These are phyloP conservation scores for Pitangus sulphuratus DNA, from an alignment of 2,797 vertebrate genomes.

Conservation along the genomic window DNA sequence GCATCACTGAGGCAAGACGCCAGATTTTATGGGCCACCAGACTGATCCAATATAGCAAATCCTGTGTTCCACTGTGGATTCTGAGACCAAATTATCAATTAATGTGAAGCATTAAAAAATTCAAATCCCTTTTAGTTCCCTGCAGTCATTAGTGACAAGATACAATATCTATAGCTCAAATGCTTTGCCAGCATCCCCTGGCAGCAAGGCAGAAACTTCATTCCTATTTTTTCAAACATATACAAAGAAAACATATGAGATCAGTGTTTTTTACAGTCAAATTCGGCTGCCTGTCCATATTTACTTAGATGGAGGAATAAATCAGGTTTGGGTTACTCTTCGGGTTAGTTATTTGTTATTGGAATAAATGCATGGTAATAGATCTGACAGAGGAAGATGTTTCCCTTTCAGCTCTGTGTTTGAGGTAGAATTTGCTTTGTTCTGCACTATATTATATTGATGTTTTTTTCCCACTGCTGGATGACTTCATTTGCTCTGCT, in stretches of 20 bases:
- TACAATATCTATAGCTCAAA: constrained; percentile 52
- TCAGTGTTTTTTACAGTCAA: constrained; percentile 51
- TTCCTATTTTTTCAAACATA: background rate
- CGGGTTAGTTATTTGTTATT: constrained; percentile 60
- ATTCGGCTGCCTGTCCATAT: constrained; percentile 45
- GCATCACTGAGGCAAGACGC: constrained; percentile 22
- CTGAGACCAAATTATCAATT: constrained; percentile 65
- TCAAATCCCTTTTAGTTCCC: constrained; percentile 60
- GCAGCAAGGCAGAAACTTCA: constrained; percentile 30
- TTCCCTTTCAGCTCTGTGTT: constrained; percentile 44
- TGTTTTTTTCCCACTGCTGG: background rate
- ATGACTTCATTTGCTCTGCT: constrained; percentile 63
- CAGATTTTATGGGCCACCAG: constrained; percentile 60
- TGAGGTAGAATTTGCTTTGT: constrained; percentile 66
- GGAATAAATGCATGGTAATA: constrained; percentile 51
- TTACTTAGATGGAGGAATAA: constrained; percentile 61
- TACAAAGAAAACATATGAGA: constrained; percentile 53
- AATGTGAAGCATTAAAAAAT: constrained; percentile 66
- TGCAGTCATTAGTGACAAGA: constrained; percentile 61
- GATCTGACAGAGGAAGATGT: constrained; percentile 58
- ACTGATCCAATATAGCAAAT: constrained; percentile 62
- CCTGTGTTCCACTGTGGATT: constrained; percentile 53
- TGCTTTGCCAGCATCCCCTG: constrained; percentile 47
- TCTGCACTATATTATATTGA: constrained; percentile 57
- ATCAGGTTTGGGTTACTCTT: constrained; percentile 60